Evolutionary conservation across 2,888 invertebrate species (phyloP), one percentile per base, ranked within the genome.

Genomic region (Laothoe populi): DNA sequence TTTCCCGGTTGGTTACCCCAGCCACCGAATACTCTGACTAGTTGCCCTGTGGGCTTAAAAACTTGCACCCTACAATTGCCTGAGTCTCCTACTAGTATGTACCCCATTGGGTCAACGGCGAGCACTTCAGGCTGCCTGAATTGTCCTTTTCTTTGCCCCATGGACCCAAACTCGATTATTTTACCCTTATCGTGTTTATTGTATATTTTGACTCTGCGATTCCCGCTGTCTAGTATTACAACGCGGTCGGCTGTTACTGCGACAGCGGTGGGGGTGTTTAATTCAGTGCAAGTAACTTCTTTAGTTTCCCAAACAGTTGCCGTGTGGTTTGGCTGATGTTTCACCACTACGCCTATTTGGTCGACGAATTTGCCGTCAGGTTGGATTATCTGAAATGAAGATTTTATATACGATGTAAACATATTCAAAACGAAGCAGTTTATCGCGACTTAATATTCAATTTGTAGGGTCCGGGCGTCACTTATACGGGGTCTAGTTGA

Each of bases 11-110:
- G 87, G 0, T 79, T 84, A 24, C 90, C 94, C 21, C 86, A 70
- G 0, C 92, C 91, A 0, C 96, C 96, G 73, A 96, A 95, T 21
- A 94, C 94, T 67, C 95, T 92, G 4, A 96, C 94, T 63, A 95
- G 93, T 62, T 94, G 93, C 4, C 97, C 96, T 63, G 95, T 94
- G 0, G 95, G 94, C 64, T 95, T 94, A 78, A 96, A 97, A 8
- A 97, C 94, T 82, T 97, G 96, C 0, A 96, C 92, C 4, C 97
- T 90, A 44, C 95, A 95, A 78, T 97, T 97, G 0, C 96, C 97
- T 0, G 96, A 95, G 79, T 97, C 97, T 0, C 96, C 97, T 0
- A 97, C 96, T 0, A 96, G 86, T 44, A 97, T 95, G 78, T 95
- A 96, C 0, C 96, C 96, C 81, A 95, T 89, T 0, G 94, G 94